Evolutionary conservation across 2,888 invertebrate genomes (phyloP), one percentile per base, ranked within the genome.

Genomic region (Xanthorhoe spadicearia): DNA sequence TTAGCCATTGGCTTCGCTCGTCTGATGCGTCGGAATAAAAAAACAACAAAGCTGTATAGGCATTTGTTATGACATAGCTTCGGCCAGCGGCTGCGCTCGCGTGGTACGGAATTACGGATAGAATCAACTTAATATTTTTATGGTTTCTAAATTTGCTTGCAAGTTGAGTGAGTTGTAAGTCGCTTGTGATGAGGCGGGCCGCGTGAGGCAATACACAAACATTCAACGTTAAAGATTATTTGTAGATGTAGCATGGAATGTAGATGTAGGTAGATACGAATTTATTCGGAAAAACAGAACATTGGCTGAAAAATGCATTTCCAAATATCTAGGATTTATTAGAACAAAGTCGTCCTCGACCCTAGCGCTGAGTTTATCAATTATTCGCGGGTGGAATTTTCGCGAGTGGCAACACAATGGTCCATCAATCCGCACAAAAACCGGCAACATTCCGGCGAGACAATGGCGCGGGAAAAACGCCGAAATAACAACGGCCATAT

Each of bases 381-480:
- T 88, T 89, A 90, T 92, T 90, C 87, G 80, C 64, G 72, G 77
- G 73, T 69, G 83, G 84, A 89, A 86, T 89, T 90, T 80, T 86
- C 74, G 80, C 85, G 86, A 82, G 78, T 79, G 83, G 87, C 80
- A 85, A 89, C 87, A 90, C 91, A 91, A 92, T 90, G 89, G 89
- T 76, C 85, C 86, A 88, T 91, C 90, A 89, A 89, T 90, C 80
- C 80, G 78, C 75, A 75, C 74, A 90, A 88, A 89, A 89, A 86
- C 83, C 85, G 81, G 85, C 84, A 86, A 86, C 87, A 83, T 85
- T 79, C 83, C 77, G 71, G 71, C 43, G 76, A 66, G 78, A 86
- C 88, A 89, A 82, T 79, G 81, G 75, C 79, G 78, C 72, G 80
- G 57, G 19, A 66, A 69, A 68, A 69, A 51, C n/a, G 38, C 13